Conservation (phyloP, 2,113 vertebrate genomes). For the Mystacornis crossleyi region DNA sequence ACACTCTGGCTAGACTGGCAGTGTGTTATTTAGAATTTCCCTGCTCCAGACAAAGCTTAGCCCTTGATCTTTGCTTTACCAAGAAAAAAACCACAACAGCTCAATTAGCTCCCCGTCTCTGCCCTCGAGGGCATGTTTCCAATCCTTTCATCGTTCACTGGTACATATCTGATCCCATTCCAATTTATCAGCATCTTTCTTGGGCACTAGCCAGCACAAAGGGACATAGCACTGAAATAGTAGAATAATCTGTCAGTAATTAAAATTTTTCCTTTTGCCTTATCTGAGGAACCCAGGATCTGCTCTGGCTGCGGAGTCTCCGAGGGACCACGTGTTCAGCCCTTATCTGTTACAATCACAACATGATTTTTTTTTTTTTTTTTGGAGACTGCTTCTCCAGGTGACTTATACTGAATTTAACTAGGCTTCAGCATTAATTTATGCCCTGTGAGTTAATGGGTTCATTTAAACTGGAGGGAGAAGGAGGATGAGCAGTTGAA, state of each 20-base stretch:
- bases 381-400: background rate
- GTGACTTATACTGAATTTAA: background rate
- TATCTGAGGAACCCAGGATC: background rate
- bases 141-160: constrained; percentile 16
- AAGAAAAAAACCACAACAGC: constrained; percentile 13
- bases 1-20: background rate
- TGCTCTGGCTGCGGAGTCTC: background rate
- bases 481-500: background rate
- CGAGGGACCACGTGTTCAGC: background rate
- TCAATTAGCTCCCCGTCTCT: constrained; percentile 42
- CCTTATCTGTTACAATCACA: background rate
- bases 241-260: constrained; percentile 20
- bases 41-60: background rate
- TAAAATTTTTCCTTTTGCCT: background rate
- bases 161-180: constrained; percentile 42
- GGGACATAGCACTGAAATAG: background rate
- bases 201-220: constrained; percentile 6
- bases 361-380: background rate
- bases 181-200: constrained; percentile 51
- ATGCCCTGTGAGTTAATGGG: background rate
- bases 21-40: background rate
- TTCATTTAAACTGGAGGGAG: background rate
- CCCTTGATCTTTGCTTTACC: constrained; percentile 42
- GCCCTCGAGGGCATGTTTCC: constrained; percentile 36
- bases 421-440: background rate